Percentiles rank a stretch among this genome's conserved stretches.
These are phyloP conservation scores for Tiphia femorata DNA, from an alignment of 2,888 invertebrate species.

Conservation along the genomic window DNA sequence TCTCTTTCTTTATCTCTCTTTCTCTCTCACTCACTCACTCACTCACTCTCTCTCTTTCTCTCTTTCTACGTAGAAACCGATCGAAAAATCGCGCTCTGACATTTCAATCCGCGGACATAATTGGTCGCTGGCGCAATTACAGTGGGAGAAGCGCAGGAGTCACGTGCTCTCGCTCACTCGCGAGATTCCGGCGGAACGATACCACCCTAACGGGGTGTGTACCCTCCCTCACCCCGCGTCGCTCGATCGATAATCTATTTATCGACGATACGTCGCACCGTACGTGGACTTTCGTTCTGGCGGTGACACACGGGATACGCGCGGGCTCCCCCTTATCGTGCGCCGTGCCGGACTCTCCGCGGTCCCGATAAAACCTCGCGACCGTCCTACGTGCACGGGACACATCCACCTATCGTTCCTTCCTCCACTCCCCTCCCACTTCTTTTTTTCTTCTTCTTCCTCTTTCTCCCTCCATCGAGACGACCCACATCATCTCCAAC, in stretches of 20 bases:
- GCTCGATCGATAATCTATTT: constrained; percentile 10
- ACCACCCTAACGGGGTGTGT: not conserved
- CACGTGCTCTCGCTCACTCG: not conserved
- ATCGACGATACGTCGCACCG: constrained; percentile 9
- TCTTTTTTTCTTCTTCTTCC: constrained; percentile 7
- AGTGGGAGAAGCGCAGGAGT: too few species aligned
- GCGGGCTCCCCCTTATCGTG: constrained; percentile 25
- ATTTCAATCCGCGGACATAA: too few species aligned
- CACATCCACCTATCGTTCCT: constrained; percentile 23
- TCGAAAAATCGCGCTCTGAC: too few species aligned
- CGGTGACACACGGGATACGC: constrained; percentile 20
- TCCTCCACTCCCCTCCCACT: constrained; percentile 22
- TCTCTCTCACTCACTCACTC: too few species aligned
- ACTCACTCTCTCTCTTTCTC: too few species aligned
- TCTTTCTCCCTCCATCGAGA: constrained; percentile 14
- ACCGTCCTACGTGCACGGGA: constrained; percentile 30
- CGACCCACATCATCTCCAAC: constrained; percentile 25
- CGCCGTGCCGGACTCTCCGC: constrained; percentile 25
- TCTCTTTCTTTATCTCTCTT: too few species aligned
- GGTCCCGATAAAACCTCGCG: constrained; percentile 35
- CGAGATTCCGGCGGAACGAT: not conserved
- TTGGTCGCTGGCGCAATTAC: too few species aligned
- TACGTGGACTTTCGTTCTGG: constrained; percentile 18
- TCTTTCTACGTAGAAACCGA: too few species aligned
- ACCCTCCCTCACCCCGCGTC: not conserved